Base-by-base conservation (phyloP, 2,113 vertebrate species). In the Hystrix brachyura region DNA sequence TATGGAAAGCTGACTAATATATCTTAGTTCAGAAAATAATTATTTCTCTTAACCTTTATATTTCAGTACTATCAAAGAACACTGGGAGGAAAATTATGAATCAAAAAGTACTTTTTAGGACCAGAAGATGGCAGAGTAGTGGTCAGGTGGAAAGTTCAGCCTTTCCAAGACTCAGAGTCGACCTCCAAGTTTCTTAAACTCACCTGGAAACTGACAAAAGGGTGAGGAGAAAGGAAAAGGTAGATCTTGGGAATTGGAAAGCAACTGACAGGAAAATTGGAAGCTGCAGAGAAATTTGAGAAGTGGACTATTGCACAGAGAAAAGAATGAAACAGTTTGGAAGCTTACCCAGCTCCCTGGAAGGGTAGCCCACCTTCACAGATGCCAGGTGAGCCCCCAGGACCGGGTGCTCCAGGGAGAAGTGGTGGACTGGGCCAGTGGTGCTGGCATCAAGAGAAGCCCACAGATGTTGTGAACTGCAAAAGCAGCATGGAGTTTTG, bases 11-110 rank as follows among this genome's bases (percentile, higher is more conserved):
- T 88, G 53, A 71, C 51, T 29, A 74, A 48, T 17, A 15, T n/a
- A 88, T 84, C 53, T 55, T 59, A 85, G 14, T 82, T 81, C 38
- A 89, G 81, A 38, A 85, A 94, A 91, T 86, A 96, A 65, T 57
- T 85, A 82, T 93, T 93, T 17, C n/a, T 90, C 34, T 72, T 91
- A 21, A 86, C 21, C 19, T 93, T 93, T 82, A 79, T 72, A 23
- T 8, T 94, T 84, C 46, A 59, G 72, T 57, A 91, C 18, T 84
- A 69, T 81, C 62, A 88, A 80, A 93, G n/a, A 84, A 90, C 34
- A 87, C 6, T 87, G 64, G 9, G 55, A 85, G 83, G 76, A 90
- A 64, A 72, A 7, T 88, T 88, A 71, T 43, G 1, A 88, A 94
- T 87, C 21, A 81, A 91, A 81, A 91, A 43, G 57, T 62, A 72